Conservation (phyloP, 1,140 invertebrate species). For the Andrena cerasifolii region DNA sequence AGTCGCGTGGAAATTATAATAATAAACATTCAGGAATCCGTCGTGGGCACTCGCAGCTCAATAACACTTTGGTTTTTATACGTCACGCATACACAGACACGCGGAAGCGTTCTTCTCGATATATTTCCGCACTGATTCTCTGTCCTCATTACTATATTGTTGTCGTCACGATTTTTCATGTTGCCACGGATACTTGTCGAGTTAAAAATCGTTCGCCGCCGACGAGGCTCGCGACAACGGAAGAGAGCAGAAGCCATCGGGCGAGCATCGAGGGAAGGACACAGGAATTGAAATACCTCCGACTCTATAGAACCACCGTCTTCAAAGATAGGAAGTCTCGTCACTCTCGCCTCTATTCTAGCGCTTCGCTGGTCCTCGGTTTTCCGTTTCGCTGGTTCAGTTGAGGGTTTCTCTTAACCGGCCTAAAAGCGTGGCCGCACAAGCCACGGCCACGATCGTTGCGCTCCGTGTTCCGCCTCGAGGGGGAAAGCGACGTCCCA, state of each 20-base stretch:
- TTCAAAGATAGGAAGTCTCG: too few relatives aligned
- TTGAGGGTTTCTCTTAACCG: constrained; percentile 13
- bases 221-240: neutral
- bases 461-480: neutral
- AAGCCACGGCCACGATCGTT: neutral
- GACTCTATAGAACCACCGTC: neutral
- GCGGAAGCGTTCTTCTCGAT: neutral
- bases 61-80: constrained; percentile 48
- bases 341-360: too few relatives aligned
- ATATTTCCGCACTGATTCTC: constrained; percentile 33
- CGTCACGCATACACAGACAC: neutral
- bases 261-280: neutral
- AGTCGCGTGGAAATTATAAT: constrained; percentile 10
- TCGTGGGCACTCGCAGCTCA: constrained; percentile 47
- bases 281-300: constrained; percentile 27
- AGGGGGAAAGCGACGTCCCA: neutral
- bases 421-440: neutral
- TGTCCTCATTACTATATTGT: constrained; percentile 9
- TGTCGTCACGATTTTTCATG: constrained; percentile 31
- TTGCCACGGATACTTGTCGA: constrained; percentile 16
- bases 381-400: neutral
- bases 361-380: neutral
- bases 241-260: constrained; percentile 6
- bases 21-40: constrained; percentile 46
- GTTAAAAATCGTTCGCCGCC: neutral